Evolutionary conservation across 2,888 invertebrate species (phyloP).

Genomic region (Mechanitis messenoides): DNA sequence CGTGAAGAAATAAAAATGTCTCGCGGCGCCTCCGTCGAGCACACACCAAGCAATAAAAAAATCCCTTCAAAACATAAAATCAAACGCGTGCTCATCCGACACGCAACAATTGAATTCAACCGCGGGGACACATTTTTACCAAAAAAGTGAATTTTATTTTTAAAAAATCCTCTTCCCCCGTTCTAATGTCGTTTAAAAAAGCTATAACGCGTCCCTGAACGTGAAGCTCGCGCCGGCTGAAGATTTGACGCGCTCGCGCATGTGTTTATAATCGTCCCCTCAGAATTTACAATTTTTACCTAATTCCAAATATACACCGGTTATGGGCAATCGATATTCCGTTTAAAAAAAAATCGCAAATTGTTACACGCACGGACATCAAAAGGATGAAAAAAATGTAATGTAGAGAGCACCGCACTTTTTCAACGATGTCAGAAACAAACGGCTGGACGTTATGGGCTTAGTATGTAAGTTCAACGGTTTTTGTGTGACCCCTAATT

Average conservation of each 20-base stretch:
- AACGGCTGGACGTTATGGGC: slow-evolving; percentile 71
- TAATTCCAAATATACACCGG: slow-evolving; percentile 64
- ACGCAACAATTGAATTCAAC: slow-evolving; percentile 74
- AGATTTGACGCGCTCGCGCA: slow-evolving; percentile 76
- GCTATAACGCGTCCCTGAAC: slow-evolving; percentile 64
- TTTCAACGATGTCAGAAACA: slow-evolving; percentile 58
- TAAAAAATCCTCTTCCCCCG: slow-evolving; percentile 67
- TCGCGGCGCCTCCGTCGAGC: slow-evolving; percentile 38
- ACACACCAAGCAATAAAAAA: slow-evolving; percentile 69
- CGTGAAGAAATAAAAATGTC: slow-evolving; percentile 23
- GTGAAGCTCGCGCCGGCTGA: slow-evolving; percentile 71
- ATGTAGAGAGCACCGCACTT: slow-evolving; percentile 50
- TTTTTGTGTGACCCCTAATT: slow-evolving; percentile 76
- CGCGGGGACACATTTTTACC: slow-evolving; percentile 67
- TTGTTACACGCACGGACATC: slow-evolving; percentile 63
- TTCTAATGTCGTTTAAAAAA: slow-evolving; percentile 67
- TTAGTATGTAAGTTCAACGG: slow-evolving; percentile 63
- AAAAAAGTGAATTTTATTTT: slow-evolving; percentile 72
- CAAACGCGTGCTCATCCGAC: slow-evolving; percentile 75
- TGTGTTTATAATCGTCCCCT: slow-evolving; percentile 75
- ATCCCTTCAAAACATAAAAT: slow-evolving; percentile 69
- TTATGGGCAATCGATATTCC: slow-evolving; percentile 52
- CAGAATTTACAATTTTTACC: slow-evolving; percentile 67
- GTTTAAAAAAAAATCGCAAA: slow-evolving; percentile 53
- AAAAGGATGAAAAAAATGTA: slow-evolving; percentile 56